phyloP scores from a whole-genome alignment of 2,797 vertebrate species.

The Melanotaenia maccullochi region DNA sequence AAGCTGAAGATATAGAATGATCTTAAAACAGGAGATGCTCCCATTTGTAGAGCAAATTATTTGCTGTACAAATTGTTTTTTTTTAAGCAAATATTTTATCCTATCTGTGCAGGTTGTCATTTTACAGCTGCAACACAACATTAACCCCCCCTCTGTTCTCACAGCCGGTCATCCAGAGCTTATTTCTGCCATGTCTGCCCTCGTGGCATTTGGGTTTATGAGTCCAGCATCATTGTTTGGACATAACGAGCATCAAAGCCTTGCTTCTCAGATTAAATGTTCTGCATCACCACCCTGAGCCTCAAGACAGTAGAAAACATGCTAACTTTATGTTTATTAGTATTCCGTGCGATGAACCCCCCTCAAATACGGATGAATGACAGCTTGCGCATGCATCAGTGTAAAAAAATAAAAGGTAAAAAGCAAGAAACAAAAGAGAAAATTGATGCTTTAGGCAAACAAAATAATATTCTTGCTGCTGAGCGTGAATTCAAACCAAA shows the following conservation, averaged over 20 bases:
- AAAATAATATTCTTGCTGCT: background rate
- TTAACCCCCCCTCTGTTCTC: background rate
- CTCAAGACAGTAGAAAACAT: background rate
- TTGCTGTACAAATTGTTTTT: background rate
- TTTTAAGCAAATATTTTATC: background rate
- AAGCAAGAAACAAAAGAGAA: background rate
- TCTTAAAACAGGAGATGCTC: background rate
- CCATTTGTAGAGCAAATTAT: background rate
- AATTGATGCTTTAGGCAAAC: constrained; percentile 1
- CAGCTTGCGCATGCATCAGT: background rate
- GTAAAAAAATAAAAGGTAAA: background rate
- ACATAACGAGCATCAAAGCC: constrained; percentile 7
- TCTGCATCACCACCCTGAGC: constrained; percentile 10
- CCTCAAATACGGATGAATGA: background rate
- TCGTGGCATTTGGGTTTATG: constrained; percentile 62
- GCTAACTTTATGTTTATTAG: background rate
- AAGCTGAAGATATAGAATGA: background rate
- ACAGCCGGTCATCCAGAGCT: constrained; percentile 12
- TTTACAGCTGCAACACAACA: constrained; percentile 21
- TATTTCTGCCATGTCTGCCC: constrained; percentile 35
- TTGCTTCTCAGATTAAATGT: constrained; percentile 12
- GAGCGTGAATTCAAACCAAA: background rate
- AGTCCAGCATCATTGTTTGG: constrained; percentile 26
- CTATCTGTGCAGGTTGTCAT: background rate
- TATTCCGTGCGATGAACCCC: background rate